Conservation (phyloP, 2,888 invertebrate species). For the Polymixis lichenea region DNA sequence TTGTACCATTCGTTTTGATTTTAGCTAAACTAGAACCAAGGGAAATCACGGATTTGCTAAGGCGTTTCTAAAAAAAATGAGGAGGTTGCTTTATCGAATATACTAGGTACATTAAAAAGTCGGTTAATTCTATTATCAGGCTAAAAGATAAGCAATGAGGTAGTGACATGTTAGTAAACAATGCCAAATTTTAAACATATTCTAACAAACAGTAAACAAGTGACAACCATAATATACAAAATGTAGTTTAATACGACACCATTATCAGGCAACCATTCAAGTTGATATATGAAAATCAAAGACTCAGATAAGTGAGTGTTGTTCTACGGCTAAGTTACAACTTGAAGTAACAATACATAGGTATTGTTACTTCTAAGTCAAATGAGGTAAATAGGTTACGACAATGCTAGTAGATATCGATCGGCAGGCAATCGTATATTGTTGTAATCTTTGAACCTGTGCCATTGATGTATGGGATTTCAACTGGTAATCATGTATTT, state of each 20-base stretch:
- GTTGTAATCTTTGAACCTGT: slow-evolving; percentile 55
- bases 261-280: slow-evolving; percentile 14
- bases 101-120: background rate
- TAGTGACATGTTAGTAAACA: slow-evolving; percentile 17
- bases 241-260: slow-evolving; percentile 1
- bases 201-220: background rate
- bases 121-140: slow-evolving; percentile 12
- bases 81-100: background rate
- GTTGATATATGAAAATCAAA: slow-evolving; percentile 31
- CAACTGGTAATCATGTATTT: slow-evolving; percentile 39
- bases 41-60: background rate
- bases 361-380: slow-evolving; percentile 29
- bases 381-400: slow-evolving; percentile 59
- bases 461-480: slow-evolving; percentile 33
- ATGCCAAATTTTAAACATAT: background rate
- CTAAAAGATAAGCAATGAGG: slow-evolving; percentile 28
- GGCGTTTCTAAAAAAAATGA: background rate
- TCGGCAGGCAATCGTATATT: slow-evolving; percentile 45
- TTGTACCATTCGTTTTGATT: background rate
- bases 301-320: slow-evolving; percentile 19
- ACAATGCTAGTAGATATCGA: slow-evolving; percentile 48
- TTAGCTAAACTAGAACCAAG: background rate
- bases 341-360: slow-evolving; percentile 42
- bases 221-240: slow-evolving; percentile 2
- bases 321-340: slow-evolving; percentile 37